These are phyloP conservation scores for Camponotus fellah DNA, from an alignment of 2,888 invertebrate species.

Conservation along the genomic window DNA sequence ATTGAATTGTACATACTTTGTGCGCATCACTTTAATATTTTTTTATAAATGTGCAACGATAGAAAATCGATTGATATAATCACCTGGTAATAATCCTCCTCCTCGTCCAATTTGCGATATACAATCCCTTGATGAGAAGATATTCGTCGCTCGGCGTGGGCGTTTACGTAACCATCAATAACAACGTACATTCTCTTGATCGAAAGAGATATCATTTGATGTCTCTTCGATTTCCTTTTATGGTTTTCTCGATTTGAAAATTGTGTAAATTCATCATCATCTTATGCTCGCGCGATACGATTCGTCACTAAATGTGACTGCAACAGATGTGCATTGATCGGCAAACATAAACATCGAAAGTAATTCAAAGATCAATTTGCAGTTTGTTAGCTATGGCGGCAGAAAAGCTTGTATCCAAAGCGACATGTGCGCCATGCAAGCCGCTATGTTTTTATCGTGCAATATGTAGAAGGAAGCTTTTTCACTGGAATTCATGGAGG, in stretches of 20 bases:
- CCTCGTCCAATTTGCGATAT: slow-evolving; percentile 24
- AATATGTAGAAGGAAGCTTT: slow-evolving; percentile 29
- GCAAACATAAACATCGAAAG: not conserved
- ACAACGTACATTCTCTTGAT: not conserved
- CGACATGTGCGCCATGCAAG: slow-evolving; percentile 35
- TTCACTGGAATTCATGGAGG: slow-evolving; percentile 40
- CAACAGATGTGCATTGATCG: not conserved
- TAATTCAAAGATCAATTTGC: not conserved
- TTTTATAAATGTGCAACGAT: slow-evolving; percentile 11
- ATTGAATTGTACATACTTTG: not conserved
- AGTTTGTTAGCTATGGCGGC: slow-evolving; percentile 2
- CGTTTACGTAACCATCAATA: slow-evolving; percentile 6
- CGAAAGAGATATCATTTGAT: slow-evolving; percentile 8
- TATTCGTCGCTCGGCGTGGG: not conserved
- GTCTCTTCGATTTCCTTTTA: not conserved
- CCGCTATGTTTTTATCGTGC: slow-evolving; percentile 9
- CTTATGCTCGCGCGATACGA: not conserved
- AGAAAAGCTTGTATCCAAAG: not conserved
- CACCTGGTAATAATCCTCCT: slow-evolving; percentile 14
- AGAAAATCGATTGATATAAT: slow-evolving; percentile 25
- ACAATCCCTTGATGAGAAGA: slow-evolving; percentile 22
- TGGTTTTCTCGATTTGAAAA: not conserved
- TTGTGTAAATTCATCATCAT: not conserved
- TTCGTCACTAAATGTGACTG: slow-evolving; percentile 4
- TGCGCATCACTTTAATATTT: slow-evolving; percentile 8